Evolutionary conservation across 1,140 invertebrate genomes (phyloP), one percentile per base, ranked within the genome.

Genomic region (Scaptomyza graminum): DNA sequence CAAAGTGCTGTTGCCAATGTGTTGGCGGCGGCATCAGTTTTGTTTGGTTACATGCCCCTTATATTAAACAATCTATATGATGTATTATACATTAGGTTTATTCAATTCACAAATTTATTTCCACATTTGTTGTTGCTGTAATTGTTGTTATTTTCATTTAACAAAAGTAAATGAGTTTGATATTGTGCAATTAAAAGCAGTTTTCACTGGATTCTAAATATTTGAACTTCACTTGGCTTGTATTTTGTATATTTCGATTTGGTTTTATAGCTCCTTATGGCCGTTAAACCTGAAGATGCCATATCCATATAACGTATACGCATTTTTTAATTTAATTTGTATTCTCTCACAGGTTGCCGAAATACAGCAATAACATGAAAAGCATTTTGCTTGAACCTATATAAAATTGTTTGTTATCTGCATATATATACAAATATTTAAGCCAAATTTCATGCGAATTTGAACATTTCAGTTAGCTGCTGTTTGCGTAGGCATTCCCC

Each of bases 11-110:
- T 57, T 44, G 59, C 47, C 61, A 57, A 54, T 41, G 41, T 51
- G 52, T 63, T 31, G 49, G 44, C 37, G 56, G n/a, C n/a, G n/a
- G 25, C 31, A 16, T 56, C 37, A 41, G 59, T 44, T 67, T 54
- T 13, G 52, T 52, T 62, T 73, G 64, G 66, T 76, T 84, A 61
- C 54, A 74, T 60, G 74, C 60, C 68, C 39, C 54, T 73, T 73
- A 49, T 51, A 66, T 52, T 66, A 59, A 65, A 51, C 11, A 37
- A 59, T 34, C 11, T 65, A 47, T 57, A 57, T n/a, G 25, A 37
- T 50, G 13, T 31, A 41, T 18, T 31, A 41, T 18, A 3, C 22
- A 51, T 13, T 22, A 25, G 9, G 8, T 55, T 31, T 28, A 64
- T 34, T 43, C n/a, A 50, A 51, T 55, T 54, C 18, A 25, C 34